Conservation (phyloP, 1,140 invertebrate genomes). For the Panulirus ornatus region DNA sequence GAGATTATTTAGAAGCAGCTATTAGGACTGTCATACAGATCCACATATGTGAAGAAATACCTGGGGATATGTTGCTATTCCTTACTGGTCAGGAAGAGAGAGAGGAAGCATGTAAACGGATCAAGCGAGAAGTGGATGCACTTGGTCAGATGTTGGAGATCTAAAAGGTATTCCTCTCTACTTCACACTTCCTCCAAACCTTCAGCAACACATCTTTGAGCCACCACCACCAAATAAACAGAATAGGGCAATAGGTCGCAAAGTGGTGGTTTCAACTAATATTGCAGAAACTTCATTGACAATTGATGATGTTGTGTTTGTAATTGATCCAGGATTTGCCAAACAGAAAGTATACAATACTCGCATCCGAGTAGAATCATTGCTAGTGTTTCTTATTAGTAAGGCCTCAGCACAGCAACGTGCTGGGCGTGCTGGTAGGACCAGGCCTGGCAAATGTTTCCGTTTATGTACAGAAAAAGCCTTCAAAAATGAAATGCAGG, state of each 20-base stretch:
- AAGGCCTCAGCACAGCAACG: constrained; percentile 99
- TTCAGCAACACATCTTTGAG: constrained; percentile 99
- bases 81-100: constrained; percentile 98
- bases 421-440: constrained; percentile 97
- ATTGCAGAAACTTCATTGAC: constrained; percentile 99
- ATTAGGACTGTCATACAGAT: constrained; percentile 98
- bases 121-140: constrained; percentile 97
- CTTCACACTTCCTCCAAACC: constrained; percentile 97
- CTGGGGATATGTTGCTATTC: constrained; percentile 97
- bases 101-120: constrained; percentile 98
- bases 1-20: constrained; percentile 98
- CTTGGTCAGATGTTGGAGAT: constrained; percentile 97
- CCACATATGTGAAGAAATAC: constrained; percentile 97
- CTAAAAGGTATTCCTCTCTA: constrained; percentile 99
- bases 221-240: constrained; percentile 93
- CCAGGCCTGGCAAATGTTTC: constrained; percentile 98
- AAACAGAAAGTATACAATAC: constrained; percentile 99
- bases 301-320: constrained; percentile 99
- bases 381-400: constrained; percentile 98
- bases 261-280: constrained; percentile 98
- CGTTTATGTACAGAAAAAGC: constrained; percentile 99
- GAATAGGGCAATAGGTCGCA: constrained; percentile 96
- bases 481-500: constrained; percentile 97
- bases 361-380: constrained; percentile 96
- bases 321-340: constrained; percentile 99